These are phyloP conservation scores for Acanthopagrus latus DNA, from an alignment of 2,797 vertebrate genomes.

Conservation along the genomic window DNA sequence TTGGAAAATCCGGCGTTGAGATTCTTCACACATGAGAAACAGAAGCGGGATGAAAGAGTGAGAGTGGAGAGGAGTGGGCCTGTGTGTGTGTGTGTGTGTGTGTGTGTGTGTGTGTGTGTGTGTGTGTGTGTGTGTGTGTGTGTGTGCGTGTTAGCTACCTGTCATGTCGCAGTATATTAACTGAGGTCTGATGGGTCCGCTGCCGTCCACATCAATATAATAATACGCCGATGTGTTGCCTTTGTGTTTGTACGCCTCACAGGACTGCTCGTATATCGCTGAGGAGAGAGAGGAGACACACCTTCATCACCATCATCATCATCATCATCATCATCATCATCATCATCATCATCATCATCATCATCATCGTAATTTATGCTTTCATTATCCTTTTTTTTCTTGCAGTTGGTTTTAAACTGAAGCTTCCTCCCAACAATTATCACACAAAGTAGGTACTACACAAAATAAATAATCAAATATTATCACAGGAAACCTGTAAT, in stretches of 20 bases:
- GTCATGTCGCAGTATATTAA: constrained; percentile 96
- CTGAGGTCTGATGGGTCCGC: constrained; percentile 91
- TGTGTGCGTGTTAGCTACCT: constrained; percentile 81
- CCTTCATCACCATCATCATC: background rate
- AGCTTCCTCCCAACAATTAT: background rate
- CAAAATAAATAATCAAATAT: too few species aligned
- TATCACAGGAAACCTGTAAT: background rate
- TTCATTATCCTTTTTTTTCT: background rate
- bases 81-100: constrained; percentile 26
- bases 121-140: constrained; percentile 13
- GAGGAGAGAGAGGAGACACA: constrained; percentile 58
- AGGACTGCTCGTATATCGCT: constrained; percentile 95
- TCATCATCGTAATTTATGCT: background rate
- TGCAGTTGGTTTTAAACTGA: background rate
- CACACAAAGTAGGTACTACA: too few species aligned
- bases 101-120: constrained; percentile 16
- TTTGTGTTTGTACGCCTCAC: constrained; percentile 96
- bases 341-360: background rate
- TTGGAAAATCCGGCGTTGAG: background rate
- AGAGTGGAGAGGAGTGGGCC: background rate
- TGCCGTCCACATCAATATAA: constrained; percentile 94
- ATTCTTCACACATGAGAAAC: background rate
- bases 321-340: too few species aligned
- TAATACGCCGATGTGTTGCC: constrained; percentile 93
- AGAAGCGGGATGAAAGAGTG: constrained; percentile 1